These are phyloP conservation scores for Plebejus argus DNA, from an alignment of 2,888 invertebrate species.

Conservation along the genomic window DNA sequence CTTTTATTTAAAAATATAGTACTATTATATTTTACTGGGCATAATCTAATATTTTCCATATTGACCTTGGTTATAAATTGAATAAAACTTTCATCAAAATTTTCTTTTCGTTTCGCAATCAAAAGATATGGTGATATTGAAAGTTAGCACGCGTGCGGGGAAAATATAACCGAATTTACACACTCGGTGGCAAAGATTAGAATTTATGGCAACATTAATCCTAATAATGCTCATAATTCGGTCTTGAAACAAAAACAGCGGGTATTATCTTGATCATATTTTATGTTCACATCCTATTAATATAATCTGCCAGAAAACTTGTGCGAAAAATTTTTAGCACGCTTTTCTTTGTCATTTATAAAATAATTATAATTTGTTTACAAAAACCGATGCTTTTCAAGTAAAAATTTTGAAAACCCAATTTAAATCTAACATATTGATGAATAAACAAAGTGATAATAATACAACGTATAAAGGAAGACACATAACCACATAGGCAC, in stretches of 20 bases:
- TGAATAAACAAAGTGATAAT: no score
- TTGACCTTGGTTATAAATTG: not conserved
- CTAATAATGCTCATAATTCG: constrained; percentile 16
- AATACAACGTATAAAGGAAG: no score
- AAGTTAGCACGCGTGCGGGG: not conserved
- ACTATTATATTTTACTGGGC: no score
- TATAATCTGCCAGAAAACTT: not conserved
- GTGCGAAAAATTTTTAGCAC: not conserved
- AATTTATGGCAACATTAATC: constrained; percentile 28
- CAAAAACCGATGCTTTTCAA: not conserved
- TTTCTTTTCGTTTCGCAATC: not conserved
- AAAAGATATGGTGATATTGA: constrained; percentile 2
- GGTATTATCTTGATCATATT: constrained; percentile 16
- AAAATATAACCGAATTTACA: constrained; percentile 10
- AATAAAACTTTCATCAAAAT: not conserved
- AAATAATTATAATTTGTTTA: not conserved
- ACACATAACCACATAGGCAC: no score
- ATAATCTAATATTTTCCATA: not conserved
- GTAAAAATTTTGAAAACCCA: not conserved
- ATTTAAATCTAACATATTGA: no score
- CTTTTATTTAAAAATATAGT: no score
- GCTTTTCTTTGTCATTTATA: not conserved
- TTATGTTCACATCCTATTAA: constrained; percentile 14
- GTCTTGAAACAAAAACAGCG: constrained; percentile 8
- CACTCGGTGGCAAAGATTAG: constrained; percentile 9